Conservation (phyloP, 2,797 vertebrate species). For the Sphenodon punctatus region DNA sequence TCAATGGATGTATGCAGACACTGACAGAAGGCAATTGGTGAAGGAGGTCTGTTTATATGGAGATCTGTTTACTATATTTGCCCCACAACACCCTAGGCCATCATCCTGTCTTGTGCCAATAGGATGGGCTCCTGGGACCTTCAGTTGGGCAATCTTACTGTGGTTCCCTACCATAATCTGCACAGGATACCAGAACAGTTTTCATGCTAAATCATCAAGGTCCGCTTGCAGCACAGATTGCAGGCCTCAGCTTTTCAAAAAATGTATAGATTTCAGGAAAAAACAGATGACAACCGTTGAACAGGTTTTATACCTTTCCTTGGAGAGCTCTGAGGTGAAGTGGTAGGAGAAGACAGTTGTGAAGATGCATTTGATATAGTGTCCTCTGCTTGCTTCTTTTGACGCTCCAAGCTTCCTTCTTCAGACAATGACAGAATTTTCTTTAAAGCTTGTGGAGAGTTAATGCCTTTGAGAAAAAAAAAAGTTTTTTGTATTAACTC, state of each 20-base stretch:
- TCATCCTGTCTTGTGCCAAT: neutral
- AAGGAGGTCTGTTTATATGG: neutral
- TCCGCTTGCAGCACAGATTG: no score
- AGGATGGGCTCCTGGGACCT: neutral
- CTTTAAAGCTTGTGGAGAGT: slow-evolving; percentile 97
- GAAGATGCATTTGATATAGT: slow-evolving; percentile 90
- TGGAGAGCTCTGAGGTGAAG: slow-evolving; percentile 96
- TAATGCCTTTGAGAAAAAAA: slow-evolving; percentile 83
- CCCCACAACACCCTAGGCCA: neutral
- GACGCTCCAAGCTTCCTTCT: slow-evolving; percentile 88
- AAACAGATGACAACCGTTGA: neutral
- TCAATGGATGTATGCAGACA: neutral
- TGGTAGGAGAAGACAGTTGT: slow-evolving; percentile 93
- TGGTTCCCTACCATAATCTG: neutral
- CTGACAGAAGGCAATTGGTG: neutral
- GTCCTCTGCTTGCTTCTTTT: slow-evolving; percentile 90
- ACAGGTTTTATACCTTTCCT: slow-evolving; percentile 86
- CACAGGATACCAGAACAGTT: neutral
- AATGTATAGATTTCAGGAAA: slow-evolving; percentile 3
- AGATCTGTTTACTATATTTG: neutral
- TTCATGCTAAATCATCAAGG: neutral
- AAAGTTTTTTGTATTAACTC: neutral
- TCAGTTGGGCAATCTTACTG: neutral
- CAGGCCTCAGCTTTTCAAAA: slow-evolving; percentile 8
- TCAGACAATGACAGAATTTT: slow-evolving; percentile 98